A percentile compares a stretch with the other conserved stretches of the same genome.
phyloP scores from a whole-genome alignment of 2,797 vertebrate genomes.

The Alca torda region DNA sequence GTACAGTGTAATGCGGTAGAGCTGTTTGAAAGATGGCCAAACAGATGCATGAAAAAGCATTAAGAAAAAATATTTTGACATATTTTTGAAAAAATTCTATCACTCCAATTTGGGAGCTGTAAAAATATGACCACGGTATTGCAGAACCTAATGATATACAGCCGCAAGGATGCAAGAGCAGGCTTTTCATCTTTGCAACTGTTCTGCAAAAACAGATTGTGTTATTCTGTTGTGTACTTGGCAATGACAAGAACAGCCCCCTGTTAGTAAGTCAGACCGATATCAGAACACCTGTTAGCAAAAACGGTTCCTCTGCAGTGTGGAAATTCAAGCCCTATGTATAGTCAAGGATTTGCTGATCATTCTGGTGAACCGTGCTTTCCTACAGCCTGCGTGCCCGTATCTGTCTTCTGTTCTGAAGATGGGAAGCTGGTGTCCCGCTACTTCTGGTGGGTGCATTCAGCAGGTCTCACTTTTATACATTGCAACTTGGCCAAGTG shows the following conservation, averaged over 20 bases:
- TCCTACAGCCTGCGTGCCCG: background rate
- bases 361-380: background rate
- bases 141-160: background rate
- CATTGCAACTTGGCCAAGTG: rapidly evolving
- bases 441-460: background rate
- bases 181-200: background rate
- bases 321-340: background rate
- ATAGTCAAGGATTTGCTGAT: background rate
- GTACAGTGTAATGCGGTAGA: background rate
- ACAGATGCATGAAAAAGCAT: background rate
- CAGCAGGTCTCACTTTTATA: background rate
- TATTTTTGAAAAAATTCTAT: background rate
- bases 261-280: background rate
- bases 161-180: background rate
- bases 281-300: background rate
- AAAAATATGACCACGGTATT: background rate
- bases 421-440: background rate
- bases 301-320: rapidly evolving
- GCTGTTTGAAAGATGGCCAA: background rate
- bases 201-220: background rate
- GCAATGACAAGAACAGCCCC: background rate
- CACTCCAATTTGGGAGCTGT: background rate
- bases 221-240: background rate
- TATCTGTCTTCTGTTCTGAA: background rate
- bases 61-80: background rate